Conservation (phyloP, 2,888 invertebrate species). For the Xestobium rufovillosum region DNA sequence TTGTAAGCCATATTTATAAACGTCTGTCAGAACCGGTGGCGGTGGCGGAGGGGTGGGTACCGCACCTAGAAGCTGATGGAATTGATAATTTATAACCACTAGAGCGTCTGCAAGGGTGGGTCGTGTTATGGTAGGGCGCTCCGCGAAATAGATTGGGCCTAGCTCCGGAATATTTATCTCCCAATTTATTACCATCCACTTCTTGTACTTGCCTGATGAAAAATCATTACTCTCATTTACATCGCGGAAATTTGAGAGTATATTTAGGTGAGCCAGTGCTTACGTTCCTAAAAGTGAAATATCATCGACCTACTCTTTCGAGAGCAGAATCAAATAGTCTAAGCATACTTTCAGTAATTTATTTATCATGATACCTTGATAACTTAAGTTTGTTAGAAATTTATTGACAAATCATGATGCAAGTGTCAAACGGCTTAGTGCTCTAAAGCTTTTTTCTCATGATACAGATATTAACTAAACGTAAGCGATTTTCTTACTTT, state of each 20-base stretch:
- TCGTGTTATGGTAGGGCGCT: constrained; percentile 20
- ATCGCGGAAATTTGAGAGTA: background rate
- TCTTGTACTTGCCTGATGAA: constrained; percentile 18
- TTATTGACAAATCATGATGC: too few relatives aligned
- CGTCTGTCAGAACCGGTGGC: constrained; percentile 35
- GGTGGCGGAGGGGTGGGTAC: constrained; percentile 31
- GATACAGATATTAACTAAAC: too few relatives aligned
- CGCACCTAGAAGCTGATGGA: constrained; percentile 34
- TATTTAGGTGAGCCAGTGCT: constrained; percentile 1
- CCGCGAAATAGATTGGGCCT: constrained; percentile 25
- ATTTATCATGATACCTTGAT: too few relatives aligned
- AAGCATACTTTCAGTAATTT: too few relatives aligned
- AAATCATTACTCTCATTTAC: constrained; percentile 9
- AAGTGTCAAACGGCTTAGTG: too few relatives aligned
- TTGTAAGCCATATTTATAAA: constrained; percentile 35
- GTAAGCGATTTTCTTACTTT: too few relatives aligned
- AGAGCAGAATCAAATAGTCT: too few relatives aligned
- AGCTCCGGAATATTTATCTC: constrained; percentile 26
- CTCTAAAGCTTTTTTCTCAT: too few relatives aligned
- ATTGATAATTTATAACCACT: constrained; percentile 37
- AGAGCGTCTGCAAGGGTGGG: constrained; percentile 20
- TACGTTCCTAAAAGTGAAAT: too few relatives aligned
- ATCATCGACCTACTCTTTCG: too few relatives aligned
- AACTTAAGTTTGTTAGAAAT: too few relatives aligned
- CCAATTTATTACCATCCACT: constrained; percentile 25